A percentile compares a stretch with the other conserved stretches of the same genome.
phyloP scores from a whole-genome alignment of 2,888 invertebrate species.

The Eilema griseolum region DNA sequence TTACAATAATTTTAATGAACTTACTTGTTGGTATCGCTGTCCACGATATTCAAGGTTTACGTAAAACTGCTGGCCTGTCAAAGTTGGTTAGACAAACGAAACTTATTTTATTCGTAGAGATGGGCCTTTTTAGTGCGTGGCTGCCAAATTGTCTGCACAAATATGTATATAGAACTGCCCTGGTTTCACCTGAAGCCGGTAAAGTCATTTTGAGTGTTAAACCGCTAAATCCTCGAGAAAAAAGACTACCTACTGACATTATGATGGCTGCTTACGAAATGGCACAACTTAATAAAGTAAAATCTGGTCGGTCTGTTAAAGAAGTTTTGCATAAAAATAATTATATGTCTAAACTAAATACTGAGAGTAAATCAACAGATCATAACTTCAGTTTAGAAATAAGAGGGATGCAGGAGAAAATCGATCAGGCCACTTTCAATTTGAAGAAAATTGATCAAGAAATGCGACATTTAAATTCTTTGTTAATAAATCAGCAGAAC shows the following conservation, averaged over 20 bases:
- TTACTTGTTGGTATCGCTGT: conserved; percentile 95
- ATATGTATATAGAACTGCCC: conserved; percentile 91
- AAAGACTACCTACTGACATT: conserved; percentile 92
- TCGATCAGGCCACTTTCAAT: conserved; percentile 90
- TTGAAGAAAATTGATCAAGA: conserved; percentile 90
- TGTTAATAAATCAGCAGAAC: conserved; percentile 78
- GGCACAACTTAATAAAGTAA: conserved; percentile 90
- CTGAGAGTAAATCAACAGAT: conserved; percentile 78
- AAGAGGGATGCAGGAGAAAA: conserved; percentile 89
- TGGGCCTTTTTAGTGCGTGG: conserved; percentile 92
- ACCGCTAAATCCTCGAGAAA: conserved; percentile 93
- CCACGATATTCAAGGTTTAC: conserved; percentile 94
- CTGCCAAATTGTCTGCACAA: conserved; percentile 91
- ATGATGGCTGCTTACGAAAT: conserved; percentile 93
- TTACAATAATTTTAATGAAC: conserved; percentile 95
- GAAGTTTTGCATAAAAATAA: conserved; percentile 87
- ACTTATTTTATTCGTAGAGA: conserved; percentile 93
- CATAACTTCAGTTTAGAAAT: conserved; percentile 86
- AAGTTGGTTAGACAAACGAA: conserved; percentile 95
- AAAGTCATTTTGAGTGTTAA: conserved; percentile 94
- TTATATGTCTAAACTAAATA: conserved; percentile 88
- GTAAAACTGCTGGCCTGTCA: conserved; percentile 94
- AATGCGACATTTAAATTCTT: conserved; percentile 88
- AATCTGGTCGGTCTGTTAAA: conserved; percentile 89
- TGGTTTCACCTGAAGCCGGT: conserved; percentile 93